Evolutionary conservation across 1,140 invertebrate genomes (phyloP).

Genomic region (Penaeus japonicus): DNA sequence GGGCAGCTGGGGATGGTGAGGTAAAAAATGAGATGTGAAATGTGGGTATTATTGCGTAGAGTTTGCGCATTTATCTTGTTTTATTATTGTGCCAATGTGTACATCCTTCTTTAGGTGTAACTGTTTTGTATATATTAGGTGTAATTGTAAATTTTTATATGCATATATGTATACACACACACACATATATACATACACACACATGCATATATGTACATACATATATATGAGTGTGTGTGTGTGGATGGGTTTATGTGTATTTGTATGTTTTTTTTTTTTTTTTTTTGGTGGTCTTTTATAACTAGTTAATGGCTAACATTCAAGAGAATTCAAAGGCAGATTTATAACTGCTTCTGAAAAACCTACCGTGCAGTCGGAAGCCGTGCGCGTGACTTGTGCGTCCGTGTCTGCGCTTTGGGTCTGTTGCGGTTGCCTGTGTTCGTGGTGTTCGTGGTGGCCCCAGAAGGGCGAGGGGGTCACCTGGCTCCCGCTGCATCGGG

Average conservation of each 20-base stretch:
- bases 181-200: neutral
- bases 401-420: neutral
- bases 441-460: neutral
- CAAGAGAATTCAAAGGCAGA: too few species aligned
- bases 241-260: neutral
- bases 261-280: neutral
- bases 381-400: neutral
- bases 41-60: too few species aligned
- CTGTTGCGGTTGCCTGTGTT: neutral
- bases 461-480: constrained; percentile 15
- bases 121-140: too few species aligned
- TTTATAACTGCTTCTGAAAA: too few species aligned
- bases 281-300: too few species aligned
- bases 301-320: too few species aligned
- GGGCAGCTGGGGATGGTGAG: neutral
- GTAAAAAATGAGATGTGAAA: too few species aligned
- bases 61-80: too few species aligned
- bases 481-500: constrained; percentile 17
- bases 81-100: too few species aligned
- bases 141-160: too few species aligned
- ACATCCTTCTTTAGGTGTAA: too few species aligned
- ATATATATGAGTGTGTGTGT: neutral
- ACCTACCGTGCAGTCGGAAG: constrained; percentile 28
- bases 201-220: neutral
- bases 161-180: neutral